Percentiles rank a stretch among this genome's conserved stretches.
Evolutionary conservation across 2,113 vertebrate species (phyloP).

Genomic region (Lasiurus cinereus): DNA sequence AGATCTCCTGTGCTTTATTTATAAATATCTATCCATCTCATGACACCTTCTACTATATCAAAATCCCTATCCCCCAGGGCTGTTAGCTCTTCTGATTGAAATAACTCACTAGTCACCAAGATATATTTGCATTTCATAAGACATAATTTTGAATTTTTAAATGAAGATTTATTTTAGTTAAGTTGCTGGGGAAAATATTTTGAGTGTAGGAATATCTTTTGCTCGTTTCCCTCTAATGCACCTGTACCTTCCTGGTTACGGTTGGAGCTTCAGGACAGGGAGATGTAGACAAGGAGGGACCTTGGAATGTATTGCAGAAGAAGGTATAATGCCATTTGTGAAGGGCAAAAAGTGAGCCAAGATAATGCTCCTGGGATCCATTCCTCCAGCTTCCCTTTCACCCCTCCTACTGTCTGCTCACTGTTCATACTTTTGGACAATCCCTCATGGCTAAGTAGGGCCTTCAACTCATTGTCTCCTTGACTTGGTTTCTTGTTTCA

Average conservation of each 20-base stretch:
- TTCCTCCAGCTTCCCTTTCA: neutral
- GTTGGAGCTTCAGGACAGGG: neutral
- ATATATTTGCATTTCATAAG: neutral
- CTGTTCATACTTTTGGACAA: neutral
- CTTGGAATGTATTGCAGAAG: neutral
- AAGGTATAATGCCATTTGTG: neutral
- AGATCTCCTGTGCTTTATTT: neutral
- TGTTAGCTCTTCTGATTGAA: neutral
- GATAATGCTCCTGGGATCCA: neutral
- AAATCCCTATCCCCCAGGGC: neutral
- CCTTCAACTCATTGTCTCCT: neutral
- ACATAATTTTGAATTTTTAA: neutral
- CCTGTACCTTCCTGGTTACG: neutral
- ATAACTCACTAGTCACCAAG: neutral
- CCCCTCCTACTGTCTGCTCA: neutral
- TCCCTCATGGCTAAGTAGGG: neutral
- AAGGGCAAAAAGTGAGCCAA: neutral
- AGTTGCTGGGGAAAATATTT: neutral
- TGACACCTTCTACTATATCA: neutral
- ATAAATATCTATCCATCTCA: neutral
- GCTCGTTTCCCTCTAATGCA: neutral
- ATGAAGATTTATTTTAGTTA: neutral
- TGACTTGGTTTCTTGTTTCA: neutral
- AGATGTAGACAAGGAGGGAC: neutral
- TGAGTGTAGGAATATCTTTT: neutral